Percentiles rank a stretch among this genome's conserved stretches.
phyloP scores from a whole-genome alignment of 2,113 vertebrate species.

The Myotis davidii region DNA sequence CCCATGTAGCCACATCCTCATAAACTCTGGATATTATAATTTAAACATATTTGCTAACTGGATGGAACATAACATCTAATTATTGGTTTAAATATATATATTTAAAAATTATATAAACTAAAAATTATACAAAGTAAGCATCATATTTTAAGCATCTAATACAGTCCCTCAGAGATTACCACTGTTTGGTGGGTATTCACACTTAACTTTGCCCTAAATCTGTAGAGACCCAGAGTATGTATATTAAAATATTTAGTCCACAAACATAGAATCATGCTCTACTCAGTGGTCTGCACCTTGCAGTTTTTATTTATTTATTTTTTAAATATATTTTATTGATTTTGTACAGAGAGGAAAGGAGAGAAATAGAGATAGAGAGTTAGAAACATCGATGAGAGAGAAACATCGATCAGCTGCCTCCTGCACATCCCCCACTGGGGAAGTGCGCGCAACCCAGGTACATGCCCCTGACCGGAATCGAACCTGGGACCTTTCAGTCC shows the following conservation, averaged over 20 bases:
- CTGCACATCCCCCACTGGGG: no score
- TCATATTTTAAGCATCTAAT: not conserved
- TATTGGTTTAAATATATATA: conserved; percentile 22
- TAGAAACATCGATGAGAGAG: no score
- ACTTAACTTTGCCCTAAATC: conserved; percentile 4
- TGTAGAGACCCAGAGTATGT: not conserved
- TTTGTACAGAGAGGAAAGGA: no score
- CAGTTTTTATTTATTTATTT: no score
- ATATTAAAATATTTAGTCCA: conserved; percentile 17
- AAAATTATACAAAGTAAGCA: conserved; percentile 5
- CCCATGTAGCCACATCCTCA: not conserved
- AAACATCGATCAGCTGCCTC: no score
- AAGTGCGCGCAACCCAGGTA: no score
- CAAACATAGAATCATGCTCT: not conserved
- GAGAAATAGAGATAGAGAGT: no score
- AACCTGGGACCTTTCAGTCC: no score
- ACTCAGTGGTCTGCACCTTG: not conserved
- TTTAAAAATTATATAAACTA: not conserved
- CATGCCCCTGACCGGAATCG: no score
- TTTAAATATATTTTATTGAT: no score
- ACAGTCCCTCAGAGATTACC: not conserved
- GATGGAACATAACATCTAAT: not conserved
- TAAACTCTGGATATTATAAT: conserved; percentile 1
- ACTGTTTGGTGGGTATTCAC: not conserved
- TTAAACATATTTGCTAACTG: conserved; percentile 33